These are phyloP conservation scores for Amblyornis subalaris DNA, from an alignment of 2,113 vertebrate genomes.

Conservation along the genomic window DNA sequence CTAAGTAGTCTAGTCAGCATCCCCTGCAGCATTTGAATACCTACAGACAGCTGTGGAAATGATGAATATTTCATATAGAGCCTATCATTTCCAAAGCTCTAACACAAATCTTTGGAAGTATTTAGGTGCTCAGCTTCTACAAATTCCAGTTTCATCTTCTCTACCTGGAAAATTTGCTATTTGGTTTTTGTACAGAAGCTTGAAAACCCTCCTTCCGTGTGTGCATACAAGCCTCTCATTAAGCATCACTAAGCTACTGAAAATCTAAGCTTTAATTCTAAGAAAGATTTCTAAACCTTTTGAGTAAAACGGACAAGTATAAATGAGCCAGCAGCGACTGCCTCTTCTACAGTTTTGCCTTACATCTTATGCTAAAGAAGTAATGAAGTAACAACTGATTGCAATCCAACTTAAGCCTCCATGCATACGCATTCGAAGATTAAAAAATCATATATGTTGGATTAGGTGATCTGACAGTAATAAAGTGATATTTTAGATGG, in stretches of 20 bases:
- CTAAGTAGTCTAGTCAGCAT: background rate
- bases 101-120: background rate
- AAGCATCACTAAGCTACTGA: background rate
- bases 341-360: background rate
- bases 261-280: background rate
- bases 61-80: background rate
- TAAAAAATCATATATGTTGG: background rate
- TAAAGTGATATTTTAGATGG: background rate
- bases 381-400: background rate
- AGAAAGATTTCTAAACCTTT: background rate
- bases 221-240: background rate
- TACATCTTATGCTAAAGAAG: background rate
- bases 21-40: background rate
- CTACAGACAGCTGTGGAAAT: background rate
- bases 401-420: background rate
- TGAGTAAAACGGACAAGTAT: background rate
- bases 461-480: background rate
- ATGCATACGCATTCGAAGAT: background rate
- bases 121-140: background rate
- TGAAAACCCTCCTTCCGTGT: background rate
- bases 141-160: background rate
- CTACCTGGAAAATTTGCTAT: background rate
- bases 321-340: background rate
- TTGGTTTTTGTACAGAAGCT: background rate
- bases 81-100: background rate